A percentile compares a stretch with the other conserved stretches of the same genome.
Evolutionary conservation across 1,140 invertebrate genomes (phyloP).

Genomic region (Pentalonia nigronervosa): DNA sequence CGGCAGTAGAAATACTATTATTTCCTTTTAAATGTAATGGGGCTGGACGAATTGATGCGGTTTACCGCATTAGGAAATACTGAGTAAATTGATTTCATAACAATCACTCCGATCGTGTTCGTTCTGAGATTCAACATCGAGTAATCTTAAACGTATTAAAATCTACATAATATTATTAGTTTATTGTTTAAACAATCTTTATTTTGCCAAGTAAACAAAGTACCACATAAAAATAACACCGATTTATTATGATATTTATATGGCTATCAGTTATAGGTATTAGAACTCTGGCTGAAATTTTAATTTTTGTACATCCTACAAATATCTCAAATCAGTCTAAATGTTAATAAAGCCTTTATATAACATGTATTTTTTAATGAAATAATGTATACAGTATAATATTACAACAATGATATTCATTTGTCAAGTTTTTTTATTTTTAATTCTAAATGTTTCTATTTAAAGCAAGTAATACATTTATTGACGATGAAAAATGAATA

Average conservation of each 20-base stretch:
- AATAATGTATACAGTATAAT: neutral
- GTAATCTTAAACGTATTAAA: neutral
- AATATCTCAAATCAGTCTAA: no score
- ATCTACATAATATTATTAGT: neutral
- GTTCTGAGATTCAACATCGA: neutral
- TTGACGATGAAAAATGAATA: neutral
- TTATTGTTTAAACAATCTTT: neutral
- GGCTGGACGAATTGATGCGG: neutral
- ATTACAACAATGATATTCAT: neutral
- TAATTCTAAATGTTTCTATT: neutral
- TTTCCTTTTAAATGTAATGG: conserved; percentile 22
- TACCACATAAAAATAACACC: neutral
- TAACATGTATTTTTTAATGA: neutral
- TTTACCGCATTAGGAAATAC: neutral
- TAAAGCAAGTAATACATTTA: neutral
- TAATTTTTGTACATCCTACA: no score
- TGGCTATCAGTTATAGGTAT: neutral
- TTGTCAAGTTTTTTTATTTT: no score
- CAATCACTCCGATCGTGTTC: neutral
- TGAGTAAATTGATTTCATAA: neutral
- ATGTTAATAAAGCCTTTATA: neutral
- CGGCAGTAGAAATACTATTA: neutral
- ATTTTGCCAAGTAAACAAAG: neutral
- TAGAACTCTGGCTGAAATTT: neutral
- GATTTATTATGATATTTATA: neutral